Base-by-base conservation (phyloP, 2,797 vertebrate genomes). In the Sebastolobus altivelis region DNA sequence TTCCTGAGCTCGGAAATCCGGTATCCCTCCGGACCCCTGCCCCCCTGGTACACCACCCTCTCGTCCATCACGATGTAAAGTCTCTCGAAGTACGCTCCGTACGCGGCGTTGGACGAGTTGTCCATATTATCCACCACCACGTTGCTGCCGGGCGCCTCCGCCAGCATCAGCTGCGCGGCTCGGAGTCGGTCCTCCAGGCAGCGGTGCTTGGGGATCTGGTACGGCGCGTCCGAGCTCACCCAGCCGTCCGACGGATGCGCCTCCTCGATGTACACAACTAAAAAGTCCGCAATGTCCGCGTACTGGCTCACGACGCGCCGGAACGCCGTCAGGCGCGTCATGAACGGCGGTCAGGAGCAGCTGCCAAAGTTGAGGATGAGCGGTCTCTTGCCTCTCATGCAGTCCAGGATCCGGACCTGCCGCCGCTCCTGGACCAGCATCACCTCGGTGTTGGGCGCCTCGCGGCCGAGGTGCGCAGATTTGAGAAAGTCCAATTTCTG, bases 341-440 rank as follows among this genome's bases (percentile, higher is more conserved):
- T 99, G 95, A 99, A 99, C 46, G 98, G 98, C 67, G 98, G 98
- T 99, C 98, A 99, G 96, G 98, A 99, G 96, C 98, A 99, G 95
- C 98, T 99, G 85, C 98, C 98, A 89, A 99, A 99, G 94, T 98
- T 99, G 52, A 99, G 96, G 84, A 99, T 96, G 82, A 99, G 97
- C 38, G 98, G 98, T 92, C 98, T 95, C 81, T 91, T 92, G 72
- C 96, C 97, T 56, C 95, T 96, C 73, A 96, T 97, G 81, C 96
- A 98, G 93, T 99, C 98, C 79, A 99, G 94, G 90, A 99, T 96
- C 86, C 94, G 95, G 76, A 95, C 94, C 83, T 77, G 94, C 87
- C 93, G 95, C 87, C 95, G 95, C 81, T 96, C 96, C 20, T 95
- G 96, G 55, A 98, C 95, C 88, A 95, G 93, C 82, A 99, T 96